Base-by-base conservation (phyloP, 2,113 vertebrate genomes). In the Cisticola juncidis region DNA sequence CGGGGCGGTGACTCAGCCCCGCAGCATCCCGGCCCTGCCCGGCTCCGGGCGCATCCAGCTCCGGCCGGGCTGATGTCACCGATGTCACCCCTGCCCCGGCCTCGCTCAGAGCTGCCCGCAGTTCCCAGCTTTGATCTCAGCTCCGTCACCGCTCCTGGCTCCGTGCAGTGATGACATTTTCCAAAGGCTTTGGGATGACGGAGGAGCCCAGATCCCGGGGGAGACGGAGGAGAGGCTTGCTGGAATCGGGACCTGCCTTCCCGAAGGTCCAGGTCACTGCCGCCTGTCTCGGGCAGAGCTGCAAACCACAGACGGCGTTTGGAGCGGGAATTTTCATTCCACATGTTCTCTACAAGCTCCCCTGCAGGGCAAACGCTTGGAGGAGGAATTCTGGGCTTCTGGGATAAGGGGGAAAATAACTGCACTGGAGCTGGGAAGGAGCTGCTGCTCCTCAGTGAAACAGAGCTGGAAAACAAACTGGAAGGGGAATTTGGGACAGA, bases 61-160 rank as follows among this genome's bases (percentile, higher is more conserved):
- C 68, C 11, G 69, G 74, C 81, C 23, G 26, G 84, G 64, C 60
- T 96, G 95, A 94, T 94, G 93, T 93, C 56, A 96, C 91, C 81
- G n/a, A n/a, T n/a, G n/a, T n/a, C n/a, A n/a, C n/a, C 58, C 81
- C 85, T 90, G 89, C 94, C 93, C 94, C 82, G 89, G 84, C 92
- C 91, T 77, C 79, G 81, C 87, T 84, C 11, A 11, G 45, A 47
- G 22, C 71, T 33, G 36, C 60, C 77, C 70, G 2, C 42, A 92
- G 86, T 57, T 92, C 86, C 70, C 83, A 80, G 87, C 81, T 94
- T 60, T 23, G 60, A 64, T 68, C 85, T 88, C 90, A 38, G 56
- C 90, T 1, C 84, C 78, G 44, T 68, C 90, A 90, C 80, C 82
- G 3, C 69, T 64, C 35, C 85, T 93, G 92, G 87, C 94, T 80